These are phyloP conservation scores for Argya squamiceps DNA, from an alignment of 2,797 vertebrate species.

Conservation along the genomic window DNA sequence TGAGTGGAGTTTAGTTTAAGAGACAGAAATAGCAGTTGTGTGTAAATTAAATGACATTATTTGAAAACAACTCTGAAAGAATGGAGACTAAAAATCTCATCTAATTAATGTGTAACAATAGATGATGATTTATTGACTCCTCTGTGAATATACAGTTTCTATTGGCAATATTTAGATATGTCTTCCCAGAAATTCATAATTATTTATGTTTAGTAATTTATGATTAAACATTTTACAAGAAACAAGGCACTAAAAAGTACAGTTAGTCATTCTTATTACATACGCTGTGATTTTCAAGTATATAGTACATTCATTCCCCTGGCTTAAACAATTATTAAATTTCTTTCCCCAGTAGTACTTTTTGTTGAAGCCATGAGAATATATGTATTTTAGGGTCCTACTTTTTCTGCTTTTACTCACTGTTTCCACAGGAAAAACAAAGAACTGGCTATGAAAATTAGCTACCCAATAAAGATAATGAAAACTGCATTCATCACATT, in stretches of 20 bases:
- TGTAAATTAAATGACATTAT: conserved; percentile 3
- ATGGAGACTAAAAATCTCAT: background rate
- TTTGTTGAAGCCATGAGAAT: background rate
- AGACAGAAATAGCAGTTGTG: background rate
- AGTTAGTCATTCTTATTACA: conserved; percentile 35
- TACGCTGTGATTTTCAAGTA: background rate
- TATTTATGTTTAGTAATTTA: conserved; percentile 45
- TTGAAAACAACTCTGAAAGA: conserved; percentile 22
- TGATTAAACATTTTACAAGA: conserved; percentile 61
- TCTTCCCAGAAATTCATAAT: conserved; percentile 43
- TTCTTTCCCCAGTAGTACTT: background rate
- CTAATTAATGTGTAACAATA: conserved; percentile 16
- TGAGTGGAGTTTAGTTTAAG: background rate
- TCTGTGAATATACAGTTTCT: conserved; percentile 50
- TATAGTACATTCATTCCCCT: background rate
- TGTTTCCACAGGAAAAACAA: background rate
- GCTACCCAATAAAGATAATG: background rate
- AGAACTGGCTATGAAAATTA: background rate
- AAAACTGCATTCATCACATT: background rate
- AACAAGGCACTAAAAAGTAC: conserved; percentile 68
- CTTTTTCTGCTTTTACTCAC: background rate
- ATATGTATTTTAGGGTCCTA: background rate
- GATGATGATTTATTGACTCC: conserved; percentile 54
- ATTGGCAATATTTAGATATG: conserved; percentile 50
- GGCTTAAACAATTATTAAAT: background rate